phyloP scores from a whole-genome alignment of 1,140 invertebrate genomes.

The Drosophila orosa region DNA sequence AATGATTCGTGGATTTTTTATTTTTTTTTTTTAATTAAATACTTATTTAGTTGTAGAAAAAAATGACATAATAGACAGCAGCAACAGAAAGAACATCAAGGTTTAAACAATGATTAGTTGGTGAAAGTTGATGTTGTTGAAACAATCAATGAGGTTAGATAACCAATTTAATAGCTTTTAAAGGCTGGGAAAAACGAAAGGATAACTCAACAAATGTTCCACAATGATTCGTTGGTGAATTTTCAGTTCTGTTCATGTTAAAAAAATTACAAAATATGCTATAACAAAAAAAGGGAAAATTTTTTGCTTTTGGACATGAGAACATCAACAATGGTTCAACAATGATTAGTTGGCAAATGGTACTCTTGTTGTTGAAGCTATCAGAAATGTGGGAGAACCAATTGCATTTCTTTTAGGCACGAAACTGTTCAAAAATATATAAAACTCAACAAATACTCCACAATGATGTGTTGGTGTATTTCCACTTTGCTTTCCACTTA shows the following conservation, averaged over 20 bases:
- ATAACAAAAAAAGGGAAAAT: neutral
- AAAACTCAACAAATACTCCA: neutral
- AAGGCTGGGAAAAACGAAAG: no score
- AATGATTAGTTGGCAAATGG: neutral
- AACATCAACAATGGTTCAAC: neutral
- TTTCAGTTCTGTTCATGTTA: neutral
- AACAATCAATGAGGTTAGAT: neutral
- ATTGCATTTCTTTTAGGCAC: neutral
- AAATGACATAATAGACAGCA: constrained; percentile 1
- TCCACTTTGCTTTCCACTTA: no score
- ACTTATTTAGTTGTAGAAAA: neutral
- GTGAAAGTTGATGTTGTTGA: neutral
- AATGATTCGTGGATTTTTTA: neutral
- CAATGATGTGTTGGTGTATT: neutral
- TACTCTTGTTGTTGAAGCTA: neutral
- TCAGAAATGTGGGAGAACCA: neutral
- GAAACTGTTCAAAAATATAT: neutral
- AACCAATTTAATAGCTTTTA: neutral
- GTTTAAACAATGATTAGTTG: neutral
- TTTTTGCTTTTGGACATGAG: neutral
- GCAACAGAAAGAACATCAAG: neutral
- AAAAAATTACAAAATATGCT: constrained; percentile 1
- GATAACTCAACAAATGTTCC: neutral
- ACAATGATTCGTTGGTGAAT: neutral
- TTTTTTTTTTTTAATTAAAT: no score